Conservation (phyloP, 1,140 invertebrate species). For the Andrena cerasifolii region DNA sequence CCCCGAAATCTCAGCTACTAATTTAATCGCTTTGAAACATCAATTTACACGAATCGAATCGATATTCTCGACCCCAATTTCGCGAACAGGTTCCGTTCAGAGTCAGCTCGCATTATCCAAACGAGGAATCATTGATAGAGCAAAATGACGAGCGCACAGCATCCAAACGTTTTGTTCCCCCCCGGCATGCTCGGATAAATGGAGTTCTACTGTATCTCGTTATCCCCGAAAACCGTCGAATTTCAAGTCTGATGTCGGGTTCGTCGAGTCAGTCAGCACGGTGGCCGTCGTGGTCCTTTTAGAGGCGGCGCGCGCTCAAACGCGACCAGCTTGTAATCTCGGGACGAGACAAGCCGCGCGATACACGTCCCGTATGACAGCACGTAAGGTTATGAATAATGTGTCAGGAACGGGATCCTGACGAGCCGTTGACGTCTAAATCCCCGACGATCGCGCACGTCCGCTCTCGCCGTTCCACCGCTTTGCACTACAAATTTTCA, state of each 20-base stretch:
- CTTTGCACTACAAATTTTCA: not conserved
- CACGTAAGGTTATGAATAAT: slow-evolving; percentile 49
- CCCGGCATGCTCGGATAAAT: not conserved
- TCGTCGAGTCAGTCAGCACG: not conserved
- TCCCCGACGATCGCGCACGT: not conserved
- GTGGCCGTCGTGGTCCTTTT: slow-evolving; percentile 31
- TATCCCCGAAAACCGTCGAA: slow-evolving; percentile 6
- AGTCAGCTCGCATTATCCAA: no score
- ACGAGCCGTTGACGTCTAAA: slow-evolving; percentile 50
- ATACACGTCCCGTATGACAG: slow-evolving; percentile 30
- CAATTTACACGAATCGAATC: no score
- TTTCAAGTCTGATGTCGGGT: not conserved
- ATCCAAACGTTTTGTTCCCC: not conserved
- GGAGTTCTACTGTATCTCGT: not conserved
- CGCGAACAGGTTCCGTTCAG: no score
- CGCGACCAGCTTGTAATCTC: slow-evolving; percentile 45
- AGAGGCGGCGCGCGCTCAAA: slow-evolving; percentile 6
- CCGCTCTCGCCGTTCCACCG: not conserved
- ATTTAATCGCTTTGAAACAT: no score
- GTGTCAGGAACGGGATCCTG: slow-evolving; percentile 21
- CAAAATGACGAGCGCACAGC: no score
- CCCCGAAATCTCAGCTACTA: no score
- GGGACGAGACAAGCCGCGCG: slow-evolving; percentile 39
- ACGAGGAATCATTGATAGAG: no score
- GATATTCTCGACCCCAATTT: no score